Evolutionary conservation across 2,888 invertebrate genomes (phyloP), one percentile per base, ranked within the genome.

Genomic region (Campaea margaritaria): DNA sequence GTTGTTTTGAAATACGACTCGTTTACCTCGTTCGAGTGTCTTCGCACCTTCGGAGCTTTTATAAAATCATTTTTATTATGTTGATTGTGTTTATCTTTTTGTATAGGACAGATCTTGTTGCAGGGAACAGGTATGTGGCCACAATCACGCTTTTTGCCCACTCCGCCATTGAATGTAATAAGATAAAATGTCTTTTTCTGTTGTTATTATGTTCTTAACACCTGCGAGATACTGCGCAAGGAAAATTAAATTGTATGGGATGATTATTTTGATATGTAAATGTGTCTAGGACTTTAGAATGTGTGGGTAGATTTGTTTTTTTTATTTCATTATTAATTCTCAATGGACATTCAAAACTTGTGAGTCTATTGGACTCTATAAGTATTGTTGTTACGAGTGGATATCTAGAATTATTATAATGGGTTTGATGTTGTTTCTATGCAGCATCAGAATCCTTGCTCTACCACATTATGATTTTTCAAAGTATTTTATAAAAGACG

Each of bases 1-100:
- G 76, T 78, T 90, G 87, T 91, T 91, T 85, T 88, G 90, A 83
- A 90, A 91, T 79, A 76, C 71, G 84, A 91, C 72, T 71, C 87
- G 65, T 75, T 80, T 75, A 84, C 83, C 84, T 82, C 83, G 70
- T 84, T 82, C 79, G 44, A 74, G 67, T 71, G 71, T 73, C 66
- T 82, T 84, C 79, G 80, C 83, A 78, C 83, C 77, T 82, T 74
- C 70, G 64, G 62, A 67, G 70, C 73, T 65, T 79, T 82, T 81
- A 79, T 78, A 79, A 78, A 81, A 75, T 69, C 68, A 70, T 74
- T 80, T 83, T 86, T 86, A 85, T 86, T 81, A 76, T 78, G 76
- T 82, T 82, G 77, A 78, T 79, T 81, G 74, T 74, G 79, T 84
- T 83, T 79, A 79, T 81, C 79, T 77, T 63, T 57, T 82, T 83